phyloP scores from a whole-genome alignment of 1,140 invertebrate species.

The Cydia splendana region DNA sequence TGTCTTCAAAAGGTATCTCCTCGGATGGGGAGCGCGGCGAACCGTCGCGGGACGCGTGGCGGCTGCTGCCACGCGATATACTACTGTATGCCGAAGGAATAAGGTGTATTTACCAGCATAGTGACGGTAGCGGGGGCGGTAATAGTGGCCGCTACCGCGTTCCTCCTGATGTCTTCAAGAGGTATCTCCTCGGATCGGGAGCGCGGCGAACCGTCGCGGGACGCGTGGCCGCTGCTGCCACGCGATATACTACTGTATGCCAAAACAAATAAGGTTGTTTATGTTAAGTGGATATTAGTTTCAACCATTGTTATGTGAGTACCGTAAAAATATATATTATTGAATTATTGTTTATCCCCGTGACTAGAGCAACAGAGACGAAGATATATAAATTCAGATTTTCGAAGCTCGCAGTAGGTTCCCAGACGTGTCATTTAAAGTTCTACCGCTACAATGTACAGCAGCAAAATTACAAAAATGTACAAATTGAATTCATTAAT shows the following conservation, averaged over 20 bases:
- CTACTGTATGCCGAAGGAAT: constrained; percentile 56
- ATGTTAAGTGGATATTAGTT: no score
- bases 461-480: no score
- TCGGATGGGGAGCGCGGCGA: constrained; percentile 89
- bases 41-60: constrained; percentile 83
- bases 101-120: constrained; percentile 56
- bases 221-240: constrained; percentile 77
- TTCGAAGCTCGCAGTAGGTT: no score
- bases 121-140: constrained; percentile 41
- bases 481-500: no score
- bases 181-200: constrained; percentile 92
- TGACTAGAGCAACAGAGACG: no score
- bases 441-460: no score
- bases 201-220: constrained; percentile 87
- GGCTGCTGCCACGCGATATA: constrained; percentile 66
- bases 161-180: constrained; percentile 85
- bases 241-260: constrained; percentile 61
- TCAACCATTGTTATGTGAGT: no score
- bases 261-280: no score
- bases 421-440: no score
- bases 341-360: no score
- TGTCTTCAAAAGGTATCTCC: constrained; percentile 92
- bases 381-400: no score
- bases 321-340: no score
- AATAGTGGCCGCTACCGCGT: constrained; percentile 53